phyloP scores from a whole-genome alignment of 2,888 invertebrate species.

The Aleiodes testaceus region DNA sequence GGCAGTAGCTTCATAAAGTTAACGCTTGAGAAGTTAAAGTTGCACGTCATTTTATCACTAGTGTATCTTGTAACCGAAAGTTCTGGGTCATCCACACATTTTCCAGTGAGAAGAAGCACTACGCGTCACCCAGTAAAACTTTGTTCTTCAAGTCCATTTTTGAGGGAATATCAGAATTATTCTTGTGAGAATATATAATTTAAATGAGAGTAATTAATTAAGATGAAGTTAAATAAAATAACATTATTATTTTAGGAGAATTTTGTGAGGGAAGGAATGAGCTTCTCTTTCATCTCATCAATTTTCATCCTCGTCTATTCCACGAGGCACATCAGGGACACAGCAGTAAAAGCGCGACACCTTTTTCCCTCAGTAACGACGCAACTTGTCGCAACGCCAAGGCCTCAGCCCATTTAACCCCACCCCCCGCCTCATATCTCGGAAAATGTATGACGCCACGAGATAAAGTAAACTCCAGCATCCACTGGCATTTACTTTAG shows the following conservation, averaged over 20 bases:
- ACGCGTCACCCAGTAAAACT: slow-evolving; percentile 17
- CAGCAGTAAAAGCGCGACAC: slow-evolving; percentile 18
- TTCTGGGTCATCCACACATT: slow-evolving; percentile 23
- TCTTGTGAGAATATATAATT: too few species aligned
- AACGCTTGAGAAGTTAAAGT: slow-evolving; percentile 10
- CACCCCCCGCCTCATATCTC: slow-evolving; percentile 41
- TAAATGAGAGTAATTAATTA: too few species aligned
- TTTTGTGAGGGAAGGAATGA: background rate
- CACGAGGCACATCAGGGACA: slow-evolving; percentile 15
- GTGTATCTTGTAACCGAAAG: slow-evolving; percentile 1
- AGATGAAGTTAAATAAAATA: too few species aligned
- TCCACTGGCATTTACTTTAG: background rate
- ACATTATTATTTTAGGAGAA: too few species aligned
- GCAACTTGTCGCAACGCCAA: slow-evolving; percentile 21
- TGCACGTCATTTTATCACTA: slow-evolving; percentile 20
- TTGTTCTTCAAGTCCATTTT: slow-evolving; percentile 2
- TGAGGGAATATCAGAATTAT: background rate
- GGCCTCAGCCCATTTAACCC: background rate
- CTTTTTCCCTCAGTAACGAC: slow-evolving; percentile 20
- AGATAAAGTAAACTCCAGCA: slow-evolving; percentile 63
- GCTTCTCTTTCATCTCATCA: slow-evolving; percentile 1
- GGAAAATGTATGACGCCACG: slow-evolving; percentile 66
- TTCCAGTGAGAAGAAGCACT: background rate
- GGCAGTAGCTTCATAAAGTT: slow-evolving; percentile 17
- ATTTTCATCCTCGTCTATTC: slow-evolving; percentile 19